Evolutionary conservation across 2,797 vertebrate genomes (phyloP), one percentile per base, ranked within the genome.

Genomic region (Pipistrellus nathusii): DNA sequence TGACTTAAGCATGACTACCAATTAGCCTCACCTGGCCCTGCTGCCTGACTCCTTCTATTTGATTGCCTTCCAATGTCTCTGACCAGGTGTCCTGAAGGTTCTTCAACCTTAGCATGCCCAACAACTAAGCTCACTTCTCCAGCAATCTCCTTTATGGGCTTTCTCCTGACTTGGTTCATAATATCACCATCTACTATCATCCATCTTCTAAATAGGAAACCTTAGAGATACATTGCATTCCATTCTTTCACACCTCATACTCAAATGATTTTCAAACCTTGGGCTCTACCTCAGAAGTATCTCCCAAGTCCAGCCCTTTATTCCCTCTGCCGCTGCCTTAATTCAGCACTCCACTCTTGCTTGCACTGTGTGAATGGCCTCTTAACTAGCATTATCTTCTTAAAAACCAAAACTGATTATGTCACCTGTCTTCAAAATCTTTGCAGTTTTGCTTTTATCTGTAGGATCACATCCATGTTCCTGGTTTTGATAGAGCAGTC

Each of bases 101-200:
- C 30, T n/a, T 77, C 35, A 77, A 9, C 53, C 30, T 88, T 73
- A 85, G 69, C 1, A 9, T 2, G 3, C 7, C 76, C 69, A 51
- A 73, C 25, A 69, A 17, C 14, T 35, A 73, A 85, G 84, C 46
- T 85, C 7, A 4, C 41, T 93, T 93, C 48, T 86, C 59, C 17
- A 38, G 12, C 27, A 46, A 15, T 18, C 6, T 84, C 17, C 57
- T 38, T 89, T 78, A 23, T 20, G 35, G 73, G 25, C 12, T 73
- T 90, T 81, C 51, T 94, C 3, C 30, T 93, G 27, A 3, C 91
- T 71, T 71, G 72, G 53, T n/a, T 94, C n/a, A 75, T 77, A 38
- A 51, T 35, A 44, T 80, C 30, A 53, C 27, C n/a, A 25, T 44
- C 23, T 81, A 5, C 68, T 87, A 21, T 59, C 62, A 89, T 72